Evolutionary conservation across 2,888 invertebrate genomes (phyloP).

Genomic region (Diogma glabrata): DNA sequence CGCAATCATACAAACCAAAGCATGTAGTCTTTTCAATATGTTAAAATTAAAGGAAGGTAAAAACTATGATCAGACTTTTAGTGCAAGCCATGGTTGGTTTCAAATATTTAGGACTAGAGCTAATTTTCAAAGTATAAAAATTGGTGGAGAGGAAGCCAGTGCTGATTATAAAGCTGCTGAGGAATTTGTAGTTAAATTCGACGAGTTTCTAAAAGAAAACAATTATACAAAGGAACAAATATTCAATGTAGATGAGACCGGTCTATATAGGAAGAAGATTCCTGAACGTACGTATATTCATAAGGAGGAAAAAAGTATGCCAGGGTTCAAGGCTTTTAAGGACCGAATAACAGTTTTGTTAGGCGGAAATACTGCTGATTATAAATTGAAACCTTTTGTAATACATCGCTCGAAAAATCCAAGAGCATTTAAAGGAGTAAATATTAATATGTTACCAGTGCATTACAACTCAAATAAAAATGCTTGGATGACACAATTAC

Average conservation of each 20-base stretch:
- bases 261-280: slow-evolving; percentile 2
- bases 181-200: slow-evolving; percentile 7
- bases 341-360: background rate
- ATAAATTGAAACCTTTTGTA: slow-evolving; percentile 8
- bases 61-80: slow-evolving; percentile 8
- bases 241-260: slow-evolving; percentile 2
- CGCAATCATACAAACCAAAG: slow-evolving; percentile 5
- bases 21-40: slow-evolving; percentile 8
- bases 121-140: slow-evolving; percentile 8
- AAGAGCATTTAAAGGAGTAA: slow-evolving; percentile 8
- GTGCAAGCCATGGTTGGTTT: slow-evolving; percentile 4
- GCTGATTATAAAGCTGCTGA: background rate
- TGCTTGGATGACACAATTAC: background rate
- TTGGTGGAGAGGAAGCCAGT: slow-evolving; percentile 4
- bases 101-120: slow-evolving; percentile 4
- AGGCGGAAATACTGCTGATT: slow-evolving; percentile 2
- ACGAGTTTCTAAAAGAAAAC: slow-evolving; percentile 8
- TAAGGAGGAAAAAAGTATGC: slow-evolving; percentile 6
- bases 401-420: slow-evolving; percentile 5
- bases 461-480: slow-evolving; percentile 6
- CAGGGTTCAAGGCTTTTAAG: slow-evolving; percentile 3
- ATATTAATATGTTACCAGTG: slow-evolving; percentile 8
- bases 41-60: slow-evolving; percentile 8
- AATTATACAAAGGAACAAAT: slow-evolving; percentile 6
- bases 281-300: slow-evolving; percentile 8